phyloP scores from a whole-genome alignment of 2,888 invertebrate species.

The Flexamia atlantica region DNA sequence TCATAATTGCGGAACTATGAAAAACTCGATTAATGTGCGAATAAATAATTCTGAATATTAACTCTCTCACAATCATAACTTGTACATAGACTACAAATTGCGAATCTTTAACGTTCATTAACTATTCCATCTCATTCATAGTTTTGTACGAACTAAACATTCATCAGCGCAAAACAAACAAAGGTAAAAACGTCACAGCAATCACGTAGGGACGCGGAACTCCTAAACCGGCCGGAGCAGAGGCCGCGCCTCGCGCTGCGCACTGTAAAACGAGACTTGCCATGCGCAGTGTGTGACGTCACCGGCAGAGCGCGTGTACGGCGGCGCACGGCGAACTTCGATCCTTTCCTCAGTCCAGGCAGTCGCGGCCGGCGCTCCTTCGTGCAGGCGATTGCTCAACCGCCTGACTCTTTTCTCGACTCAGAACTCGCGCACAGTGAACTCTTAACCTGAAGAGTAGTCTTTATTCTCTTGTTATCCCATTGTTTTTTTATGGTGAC shows the following conservation, averaged over 20 bases:
- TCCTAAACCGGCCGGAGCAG: not conserved
- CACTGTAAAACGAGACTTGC: slow-evolving; percentile 11
- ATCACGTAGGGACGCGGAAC: slow-evolving; percentile 2
- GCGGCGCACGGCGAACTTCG: not conserved
- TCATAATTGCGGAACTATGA: too few species aligned
- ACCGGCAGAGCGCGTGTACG: not conserved
- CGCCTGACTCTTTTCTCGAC: not conserved
- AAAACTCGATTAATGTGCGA: too few species aligned
- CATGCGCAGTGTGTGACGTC: slow-evolving; percentile 26
- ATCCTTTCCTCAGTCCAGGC: not conserved
- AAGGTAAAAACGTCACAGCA: not conserved
- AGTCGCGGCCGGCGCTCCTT: not conserved
- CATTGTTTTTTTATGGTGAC: too few species aligned
- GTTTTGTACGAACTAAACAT: too few species aligned
- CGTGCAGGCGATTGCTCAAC: not conserved
- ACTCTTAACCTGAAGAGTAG: too few species aligned
- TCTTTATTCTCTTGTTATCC: too few species aligned
- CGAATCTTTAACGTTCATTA: too few species aligned
- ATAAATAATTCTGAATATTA: too few species aligned
- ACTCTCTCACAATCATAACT: too few species aligned
- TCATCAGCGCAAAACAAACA: too few species aligned
- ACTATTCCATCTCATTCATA: too few species aligned
- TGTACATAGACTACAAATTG: too few species aligned
- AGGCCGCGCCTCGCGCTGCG: not conserved
- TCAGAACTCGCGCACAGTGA: not conserved